Conservation (phyloP, 2,888 invertebrate species). For the Lycophotia porphyrea region DNA sequence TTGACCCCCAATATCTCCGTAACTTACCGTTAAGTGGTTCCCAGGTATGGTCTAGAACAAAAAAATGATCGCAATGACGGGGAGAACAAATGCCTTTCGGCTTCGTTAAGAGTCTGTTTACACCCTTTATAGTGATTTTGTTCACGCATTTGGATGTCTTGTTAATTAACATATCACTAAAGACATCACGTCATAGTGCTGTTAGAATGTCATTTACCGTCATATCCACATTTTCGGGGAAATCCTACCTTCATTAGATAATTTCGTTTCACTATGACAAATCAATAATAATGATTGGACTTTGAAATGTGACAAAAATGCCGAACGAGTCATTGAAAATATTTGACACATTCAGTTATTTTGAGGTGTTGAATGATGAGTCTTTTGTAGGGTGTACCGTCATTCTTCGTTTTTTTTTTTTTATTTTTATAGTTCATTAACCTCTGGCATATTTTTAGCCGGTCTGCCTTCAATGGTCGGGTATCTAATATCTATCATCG, state of each 20-base stretch:
- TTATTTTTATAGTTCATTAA: constrained; percentile 25
- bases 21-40: too few species aligned
- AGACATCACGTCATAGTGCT: background rate
- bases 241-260: constrained; percentile 16
- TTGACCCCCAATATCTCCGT: too few species aligned
- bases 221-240: constrained; percentile 15
- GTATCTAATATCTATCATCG: background rate
- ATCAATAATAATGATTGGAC: constrained; percentile 10
- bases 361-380: background rate
- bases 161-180: background rate
- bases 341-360: background rate
- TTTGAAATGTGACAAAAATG: constrained; percentile 27
- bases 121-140: background rate
- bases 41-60: too few species aligned
- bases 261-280: constrained; percentile 27
- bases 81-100: too few species aligned
- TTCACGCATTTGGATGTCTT: background rate
- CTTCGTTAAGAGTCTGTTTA: too few species aligned
- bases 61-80: too few species aligned
- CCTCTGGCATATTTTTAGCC: background rate
- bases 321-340: background rate
- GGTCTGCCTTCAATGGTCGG: background rate
- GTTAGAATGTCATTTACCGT: background rate
- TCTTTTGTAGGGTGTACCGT: background rate
- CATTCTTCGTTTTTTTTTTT: constrained; percentile 24